Evolutionary conservation across 2,113 vertebrate genomes (phyloP), one percentile per base, ranked within the genome.

Genomic region (Vireo altiloquus): DNA sequence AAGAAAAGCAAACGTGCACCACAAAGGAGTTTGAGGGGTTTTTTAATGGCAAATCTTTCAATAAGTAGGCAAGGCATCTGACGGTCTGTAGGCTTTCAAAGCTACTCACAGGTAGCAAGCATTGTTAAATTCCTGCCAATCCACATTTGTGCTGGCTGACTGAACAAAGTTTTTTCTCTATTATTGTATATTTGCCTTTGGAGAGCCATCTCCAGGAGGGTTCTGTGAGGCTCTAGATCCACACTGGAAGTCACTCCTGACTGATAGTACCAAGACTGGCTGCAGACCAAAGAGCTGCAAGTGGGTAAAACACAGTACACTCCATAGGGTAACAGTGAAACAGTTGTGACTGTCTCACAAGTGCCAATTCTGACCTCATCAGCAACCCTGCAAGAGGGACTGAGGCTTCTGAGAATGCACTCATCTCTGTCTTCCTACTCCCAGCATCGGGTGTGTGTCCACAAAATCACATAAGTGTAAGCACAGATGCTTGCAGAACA

Each of bases 371-470:
- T 65, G 46, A 35, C 9, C 21, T 54, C 21, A 12, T 27, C 37
- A 68, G 40, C 47, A 65, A 19, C 17, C 13, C 37, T 68, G 22
- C 35, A 46, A 0, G 3, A 1, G 8, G 27, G n/a, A 70, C 2
- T 39, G 76, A 71, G 47, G 33, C 25, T 71, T 61, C 75, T 40
- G 64, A 61, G 82, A 74, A 33, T 0, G 1, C 40, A 5, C 14
- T 70, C 60, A 9, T 35, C 28, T 23, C 22, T 15, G 0, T 17
- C 10, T 61, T 42, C 12, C 3, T 22, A 6, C 30, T 16, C 19
- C 31, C 40, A 49, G 17, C 11, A 9, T 9, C 4, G 10, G 3
- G 4, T 13, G 13, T 28, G 16, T 31, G 33, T n/a, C 66, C 54
- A 65, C 28, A 74, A 8, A 77, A 52, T 44, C 42, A 28, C 16